A percentile compares a stretch with the other conserved stretches of the same genome.
These are phyloP conservation scores for Crax fasciolata DNA, from an alignment of 2,797 vertebrate genomes.

Conservation along the genomic window DNA sequence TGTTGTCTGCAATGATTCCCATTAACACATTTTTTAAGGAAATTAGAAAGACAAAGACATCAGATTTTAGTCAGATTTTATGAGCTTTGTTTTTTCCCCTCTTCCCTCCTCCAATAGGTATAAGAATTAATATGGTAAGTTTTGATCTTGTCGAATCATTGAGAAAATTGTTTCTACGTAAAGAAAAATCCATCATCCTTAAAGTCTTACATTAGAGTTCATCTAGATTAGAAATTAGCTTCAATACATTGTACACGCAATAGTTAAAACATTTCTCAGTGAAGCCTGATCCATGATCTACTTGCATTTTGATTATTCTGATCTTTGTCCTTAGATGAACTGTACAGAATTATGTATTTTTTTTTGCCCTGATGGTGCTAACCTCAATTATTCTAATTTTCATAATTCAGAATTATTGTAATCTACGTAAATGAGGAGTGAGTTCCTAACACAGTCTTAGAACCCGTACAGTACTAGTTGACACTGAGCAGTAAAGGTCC, in stretches of 20 bases:
- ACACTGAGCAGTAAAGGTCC: background rate
- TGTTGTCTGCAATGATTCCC: background rate
- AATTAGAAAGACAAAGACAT: background rate
- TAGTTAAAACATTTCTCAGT: background rate
- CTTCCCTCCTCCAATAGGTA: background rate
- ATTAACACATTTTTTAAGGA: conserved; percentile 18
- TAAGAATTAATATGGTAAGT: background rate
- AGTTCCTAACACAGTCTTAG: background rate
- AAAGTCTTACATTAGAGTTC: background rate
- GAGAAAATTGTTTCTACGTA: background rate
- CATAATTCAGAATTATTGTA: conserved; percentile 14
- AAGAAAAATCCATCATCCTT: background rate
- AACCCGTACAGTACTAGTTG: background rate
- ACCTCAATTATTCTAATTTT: conserved; percentile 45
- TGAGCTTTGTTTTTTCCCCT: background rate
- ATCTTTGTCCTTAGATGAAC: conserved; percentile 25
- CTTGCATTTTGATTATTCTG: conserved; percentile 9
- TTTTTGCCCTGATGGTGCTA: background rate
- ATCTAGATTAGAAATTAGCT: background rate
- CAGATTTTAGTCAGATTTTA: background rate
- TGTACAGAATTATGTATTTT: background rate
- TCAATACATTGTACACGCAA: background rate
- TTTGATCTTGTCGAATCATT: background rate
- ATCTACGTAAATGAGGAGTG: background rate
- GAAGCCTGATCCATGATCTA: background rate